A percentile compares a stretch with the other conserved stretches of the same genome.
Evolutionary conservation across 2,888 invertebrate species (phyloP).

Genomic region (Melinaea marsaeus): DNA sequence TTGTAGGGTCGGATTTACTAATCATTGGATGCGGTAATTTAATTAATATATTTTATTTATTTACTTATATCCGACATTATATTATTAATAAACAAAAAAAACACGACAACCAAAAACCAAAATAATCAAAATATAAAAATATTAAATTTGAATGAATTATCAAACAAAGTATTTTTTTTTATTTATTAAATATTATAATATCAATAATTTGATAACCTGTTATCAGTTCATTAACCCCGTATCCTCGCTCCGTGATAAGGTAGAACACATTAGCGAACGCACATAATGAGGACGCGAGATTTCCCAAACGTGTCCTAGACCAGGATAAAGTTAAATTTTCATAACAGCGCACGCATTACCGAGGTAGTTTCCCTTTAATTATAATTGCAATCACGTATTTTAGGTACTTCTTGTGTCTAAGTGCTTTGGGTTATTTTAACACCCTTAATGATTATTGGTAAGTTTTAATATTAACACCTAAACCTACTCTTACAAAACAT

Average conservation of each 20-base stretch:
- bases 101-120: too few relatives aligned
- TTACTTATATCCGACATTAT: background rate
- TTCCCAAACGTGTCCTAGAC: conserved; percentile 72
- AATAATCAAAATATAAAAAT: too few relatives aligned
- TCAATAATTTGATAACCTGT: too few relatives aligned
- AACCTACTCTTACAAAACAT: background rate
- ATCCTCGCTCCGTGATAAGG: conserved; percentile 47
- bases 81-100: background rate
- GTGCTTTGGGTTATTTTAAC: background rate
- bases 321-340: conserved; percentile 77
- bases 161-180: too few relatives aligned
- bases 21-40: conserved; percentile 22
- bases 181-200: too few relatives aligned
- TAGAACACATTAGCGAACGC: conserved; percentile 66
- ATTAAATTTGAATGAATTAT: too few relatives aligned
- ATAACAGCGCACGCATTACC: conserved; percentile 72
- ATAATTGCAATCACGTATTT: conserved; percentile 56
- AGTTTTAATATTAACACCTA: background rate
- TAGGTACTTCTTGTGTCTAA: background rate
- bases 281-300: conserved; percentile 68
- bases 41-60: background rate
- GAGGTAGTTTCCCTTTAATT: conserved; percentile 56
- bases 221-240: too few relatives aligned
- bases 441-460: background rate
- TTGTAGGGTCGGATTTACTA: conserved; percentile 40